These are phyloP conservation scores for Calameuta pallipes DNA, from an alignment of 2,888 invertebrate species.

Conservation along the genomic window DNA sequence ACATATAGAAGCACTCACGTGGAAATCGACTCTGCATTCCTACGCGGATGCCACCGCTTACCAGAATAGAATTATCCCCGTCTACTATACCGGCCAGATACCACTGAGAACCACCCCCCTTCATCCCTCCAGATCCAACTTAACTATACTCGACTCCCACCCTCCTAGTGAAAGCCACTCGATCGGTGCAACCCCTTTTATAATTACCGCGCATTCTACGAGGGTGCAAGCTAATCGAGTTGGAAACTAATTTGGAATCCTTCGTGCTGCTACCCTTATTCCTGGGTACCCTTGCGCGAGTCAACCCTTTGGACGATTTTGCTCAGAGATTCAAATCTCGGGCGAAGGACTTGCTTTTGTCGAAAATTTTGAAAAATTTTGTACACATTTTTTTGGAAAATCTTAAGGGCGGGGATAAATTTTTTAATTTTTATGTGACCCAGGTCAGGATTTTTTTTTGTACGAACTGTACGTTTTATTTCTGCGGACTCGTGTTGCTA, in stretches of 20 bases:
- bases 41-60: not conserved
- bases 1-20: slow-evolving; percentile 21
- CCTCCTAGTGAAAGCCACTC: slow-evolving; percentile 18
- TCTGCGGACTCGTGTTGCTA: slow-evolving; percentile 11
- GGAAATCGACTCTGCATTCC: slow-evolving; percentile 4
- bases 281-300: not conserved
- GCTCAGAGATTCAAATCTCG: not conserved
- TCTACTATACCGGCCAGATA: not conserved
- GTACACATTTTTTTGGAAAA: accelerated
- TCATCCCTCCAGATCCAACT: not conserved
- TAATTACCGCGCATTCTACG: slow-evolving; percentile 36
- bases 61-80: slow-evolving; percentile 1
- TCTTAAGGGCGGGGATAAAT: not conserved
- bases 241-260: not conserved
- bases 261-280: not conserved
- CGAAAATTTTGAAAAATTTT: not conserved
- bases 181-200: slow-evolving; percentile 28
- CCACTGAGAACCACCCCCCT: not conserved
- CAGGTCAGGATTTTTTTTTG: not conserved
- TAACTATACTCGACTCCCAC: not conserved
- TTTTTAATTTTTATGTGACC: not conserved
- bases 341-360: not conserved
- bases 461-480: not conserved
- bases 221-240: slow-evolving; percentile 6
- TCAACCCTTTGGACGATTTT: not conserved